These are phyloP conservation scores for Bombus affinis DNA, from an alignment of 1,140 invertebrate genomes.

Conservation along the genomic window DNA sequence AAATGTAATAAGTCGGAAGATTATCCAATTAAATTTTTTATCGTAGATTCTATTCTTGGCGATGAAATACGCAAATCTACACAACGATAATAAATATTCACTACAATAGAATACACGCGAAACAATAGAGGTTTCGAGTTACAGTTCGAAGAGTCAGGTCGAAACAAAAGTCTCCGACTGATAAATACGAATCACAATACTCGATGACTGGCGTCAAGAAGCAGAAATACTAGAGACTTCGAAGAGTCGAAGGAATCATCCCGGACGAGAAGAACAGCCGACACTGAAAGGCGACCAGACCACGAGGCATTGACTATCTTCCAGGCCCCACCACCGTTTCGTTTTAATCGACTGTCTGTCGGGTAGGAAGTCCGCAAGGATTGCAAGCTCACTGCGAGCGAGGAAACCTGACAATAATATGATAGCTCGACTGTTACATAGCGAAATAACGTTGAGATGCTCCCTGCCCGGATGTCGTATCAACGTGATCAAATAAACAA, in stretches of 20 bases:
- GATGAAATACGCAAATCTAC: too few relatives aligned
- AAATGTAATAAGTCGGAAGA: background rate
- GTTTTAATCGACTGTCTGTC: constrained; percentile 34
- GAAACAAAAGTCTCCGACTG: too few relatives aligned
- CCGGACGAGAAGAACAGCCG: constrained; percentile 49
- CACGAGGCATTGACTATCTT: constrained; percentile 66
- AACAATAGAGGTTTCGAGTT: background rate
- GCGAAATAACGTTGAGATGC: background rate
- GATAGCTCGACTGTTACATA: too few relatives aligned
- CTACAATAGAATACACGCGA: too few relatives aligned
- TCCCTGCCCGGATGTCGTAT: background rate
- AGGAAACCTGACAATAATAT: constrained; percentile 22
- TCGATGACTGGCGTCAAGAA: background rate
- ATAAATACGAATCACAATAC: background rate
- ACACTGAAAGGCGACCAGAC: constrained; percentile 63
- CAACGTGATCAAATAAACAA: background rate
- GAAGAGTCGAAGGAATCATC: constrained; percentile 7
- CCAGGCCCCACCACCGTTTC: constrained; percentile 47
- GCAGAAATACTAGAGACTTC: background rate
- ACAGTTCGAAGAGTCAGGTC: background rate
- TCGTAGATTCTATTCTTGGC: background rate
- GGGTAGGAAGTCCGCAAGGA: constrained; percentile 19
- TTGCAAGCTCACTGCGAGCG: background rate
- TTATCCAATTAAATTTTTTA: background rate
- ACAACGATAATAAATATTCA: background rate